A percentile compares a stretch with the other conserved stretches of the same genome.
These are phyloP conservation scores for Dynastes grantii DNA, from an alignment of 2,888 invertebrate genomes.

Conservation along the genomic window DNA sequence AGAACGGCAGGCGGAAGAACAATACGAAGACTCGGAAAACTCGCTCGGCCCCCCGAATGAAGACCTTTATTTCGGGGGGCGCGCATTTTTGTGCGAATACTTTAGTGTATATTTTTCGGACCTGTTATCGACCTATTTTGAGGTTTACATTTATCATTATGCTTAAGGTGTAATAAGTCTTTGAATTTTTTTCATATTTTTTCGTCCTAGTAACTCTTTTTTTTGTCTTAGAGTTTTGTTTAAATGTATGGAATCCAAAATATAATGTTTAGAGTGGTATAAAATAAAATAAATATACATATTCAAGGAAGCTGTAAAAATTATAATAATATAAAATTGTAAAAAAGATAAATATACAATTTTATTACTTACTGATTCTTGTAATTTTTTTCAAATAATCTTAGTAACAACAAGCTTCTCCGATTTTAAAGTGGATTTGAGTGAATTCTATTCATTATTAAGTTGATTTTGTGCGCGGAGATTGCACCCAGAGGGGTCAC, in stretches of 20 bases:
- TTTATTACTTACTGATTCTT: conserved; percentile 19
- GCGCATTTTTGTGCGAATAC: conserved; percentile 40
- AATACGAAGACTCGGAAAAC: conserved; percentile 71
- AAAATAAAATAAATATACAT: conserved; percentile 32
- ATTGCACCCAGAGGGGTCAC: no score
- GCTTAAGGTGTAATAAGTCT: conserved; percentile 51
- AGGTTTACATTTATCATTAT: conserved; percentile 49
- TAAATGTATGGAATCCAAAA: conserved; percentile 43
- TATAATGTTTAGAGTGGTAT: conserved; percentile 36
- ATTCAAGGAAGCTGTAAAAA: conserved; percentile 44
- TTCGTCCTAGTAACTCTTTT: conserved; percentile 29
- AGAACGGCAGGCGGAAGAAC: conserved; percentile 79
- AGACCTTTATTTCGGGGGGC: conserved; percentile 57
- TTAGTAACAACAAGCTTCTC: background rate
- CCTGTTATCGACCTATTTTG: conserved; percentile 39
- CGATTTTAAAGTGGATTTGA: no score
- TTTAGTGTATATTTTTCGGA: conserved; percentile 45
- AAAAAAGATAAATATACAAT: conserved; percentile 45
- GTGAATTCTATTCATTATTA: no score
- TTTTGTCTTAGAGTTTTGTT: conserved; percentile 43
- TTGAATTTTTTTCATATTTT: conserved; percentile 28
- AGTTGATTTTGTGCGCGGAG: no score
- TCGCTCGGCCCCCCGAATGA: conserved; percentile 60
- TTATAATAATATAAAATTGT: conserved; percentile 42
- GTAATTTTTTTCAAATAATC: background rate